Evolutionary conservation across 2,113 vertebrate species (phyloP).

Genomic region (Noturus placidus): DNA sequence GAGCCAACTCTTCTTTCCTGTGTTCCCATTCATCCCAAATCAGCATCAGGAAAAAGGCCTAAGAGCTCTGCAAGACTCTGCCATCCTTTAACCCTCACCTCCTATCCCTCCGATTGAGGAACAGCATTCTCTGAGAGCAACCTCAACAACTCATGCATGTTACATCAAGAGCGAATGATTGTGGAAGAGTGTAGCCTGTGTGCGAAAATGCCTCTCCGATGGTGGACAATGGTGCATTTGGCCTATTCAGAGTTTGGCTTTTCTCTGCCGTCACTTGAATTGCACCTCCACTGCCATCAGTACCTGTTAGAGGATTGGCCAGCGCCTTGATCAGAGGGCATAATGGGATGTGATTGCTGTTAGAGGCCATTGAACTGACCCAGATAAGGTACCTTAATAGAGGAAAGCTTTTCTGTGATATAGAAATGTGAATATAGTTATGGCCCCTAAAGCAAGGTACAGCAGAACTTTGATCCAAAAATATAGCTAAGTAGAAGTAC

Average conservation of each 20-base stretch:
- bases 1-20: conserved; percentile 60
- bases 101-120: conserved; percentile 17
- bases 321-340: conserved; percentile 58
- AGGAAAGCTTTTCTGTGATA: conserved; percentile 37
- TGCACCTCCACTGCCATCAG: conserved; percentile 66
- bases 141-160: conserved; percentile 65
- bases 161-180: conserved; percentile 75
- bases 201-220: conserved; percentile 64
- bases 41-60: conserved; percentile 67
- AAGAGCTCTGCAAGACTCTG: conserved; percentile 63
- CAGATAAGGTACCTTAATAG: conserved; percentile 61
- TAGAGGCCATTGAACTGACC: conserved; percentile 59
- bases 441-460: not conserved
- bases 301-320: conserved; percentile 67
- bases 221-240: conserved; percentile 61
- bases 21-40: conserved; percentile 70
- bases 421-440: conserved; percentile 19
- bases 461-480: not conserved
- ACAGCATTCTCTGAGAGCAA: conserved; percentile 45
- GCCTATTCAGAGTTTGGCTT: conserved; percentile 61
- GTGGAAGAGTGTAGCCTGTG: conserved; percentile 67
- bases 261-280: conserved; percentile 68
- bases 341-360: conserved; percentile 67
- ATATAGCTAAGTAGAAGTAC: not conserved
- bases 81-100: conserved; percentile 43